phyloP scores from a whole-genome alignment of 2,888 invertebrate genomes.

The Spilarctia lutea region DNA sequence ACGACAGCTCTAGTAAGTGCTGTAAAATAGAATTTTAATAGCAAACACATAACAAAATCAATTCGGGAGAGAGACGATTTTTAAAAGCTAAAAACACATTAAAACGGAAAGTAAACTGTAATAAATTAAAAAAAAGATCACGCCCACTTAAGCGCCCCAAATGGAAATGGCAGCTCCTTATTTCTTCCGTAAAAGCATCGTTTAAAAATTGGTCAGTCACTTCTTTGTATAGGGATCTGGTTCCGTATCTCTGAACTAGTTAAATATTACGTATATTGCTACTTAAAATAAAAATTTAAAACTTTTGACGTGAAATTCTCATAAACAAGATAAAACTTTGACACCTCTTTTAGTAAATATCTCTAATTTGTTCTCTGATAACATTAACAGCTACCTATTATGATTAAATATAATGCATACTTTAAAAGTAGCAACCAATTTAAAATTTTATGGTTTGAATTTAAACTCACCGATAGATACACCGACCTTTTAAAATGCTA shows the following conservation, averaged over 20 bases:
- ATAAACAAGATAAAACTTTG: conserved; percentile 28
- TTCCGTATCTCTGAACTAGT: conserved; percentile 37
- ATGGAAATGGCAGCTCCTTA: conserved; percentile 74
- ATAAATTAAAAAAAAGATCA: conserved; percentile 72
- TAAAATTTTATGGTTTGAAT: conserved; percentile 6
- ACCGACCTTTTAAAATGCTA: not conserved
- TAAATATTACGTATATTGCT: conserved; percentile 5
- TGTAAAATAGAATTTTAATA: conserved; percentile 47
- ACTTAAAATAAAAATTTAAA: conserved; percentile 12
- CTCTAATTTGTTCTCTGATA: conserved; percentile 15
- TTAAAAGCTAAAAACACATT: conserved; percentile 72
- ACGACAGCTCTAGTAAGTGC: conserved; percentile 29
- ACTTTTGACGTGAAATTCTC: conserved; percentile 6
- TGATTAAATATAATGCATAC: conserved; percentile 13
- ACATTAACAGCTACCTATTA: conserved; percentile 11
- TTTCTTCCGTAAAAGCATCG: conserved; percentile 77
- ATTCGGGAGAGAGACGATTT: conserved; percentile 59
- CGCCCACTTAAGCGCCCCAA: conserved; percentile 74
- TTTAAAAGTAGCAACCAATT: conserved; percentile 14
- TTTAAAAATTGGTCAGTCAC: conserved; percentile 72
- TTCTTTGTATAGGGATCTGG: conserved; percentile 32
- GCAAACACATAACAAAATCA: conserved; percentile 49
- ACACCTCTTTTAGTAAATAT: conserved; percentile 17
- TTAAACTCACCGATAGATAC: not conserved
- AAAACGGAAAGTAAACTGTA: conserved; percentile 65